Base-by-base conservation (phyloP, 2,113 vertebrate genomes). In the Nothocercus julius region DNA sequence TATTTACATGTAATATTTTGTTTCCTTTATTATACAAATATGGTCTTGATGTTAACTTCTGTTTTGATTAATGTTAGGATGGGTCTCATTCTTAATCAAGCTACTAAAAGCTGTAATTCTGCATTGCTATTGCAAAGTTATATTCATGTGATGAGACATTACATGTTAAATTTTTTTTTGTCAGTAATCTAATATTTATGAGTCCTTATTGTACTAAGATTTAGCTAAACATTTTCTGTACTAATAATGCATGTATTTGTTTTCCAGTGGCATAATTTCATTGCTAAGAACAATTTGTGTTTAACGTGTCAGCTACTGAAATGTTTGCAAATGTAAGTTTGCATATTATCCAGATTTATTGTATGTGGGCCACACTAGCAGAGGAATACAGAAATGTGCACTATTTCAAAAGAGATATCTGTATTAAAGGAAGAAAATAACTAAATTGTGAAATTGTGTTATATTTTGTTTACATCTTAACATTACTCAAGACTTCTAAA, bases 141-240 rank as follows among this genome's bases (percentile, higher is more conserved):
- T 73, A 27, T 70, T 94, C 30, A 49, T 72, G 40, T 76, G 74
- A 69, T 85, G 51, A 82, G 49, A 84, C 34, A 63, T 88, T 61
- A 24, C 25, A 45, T 38, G 24, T 63, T 86, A 87, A 74, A 76
- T 73, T 38, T 87, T 95, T 87, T 38, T 90, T 90, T 36, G 42
- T 78, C 67, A 34, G 51, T 74, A 80, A 64, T 93, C 30, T 89
- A 89, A 72, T 93, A 85, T 94, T 89, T 94, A 78, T 80, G 82
- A 94, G 15, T 67, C 32, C 47, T 83, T 87, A 78, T 1, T 4
- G 34, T 72, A 36, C 4, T 79, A 66, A 91, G 36, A 17, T 66
- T 87, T 90, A 64, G 45, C 63, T 82, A 79, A 78, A 54, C 59
- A 30, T 79, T 96, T 96, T 92, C 87, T 70, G 6, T 72, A 36